Base-by-base conservation (phyloP, 2,797 vertebrate species). In the Neoniphon sammara region DNA sequence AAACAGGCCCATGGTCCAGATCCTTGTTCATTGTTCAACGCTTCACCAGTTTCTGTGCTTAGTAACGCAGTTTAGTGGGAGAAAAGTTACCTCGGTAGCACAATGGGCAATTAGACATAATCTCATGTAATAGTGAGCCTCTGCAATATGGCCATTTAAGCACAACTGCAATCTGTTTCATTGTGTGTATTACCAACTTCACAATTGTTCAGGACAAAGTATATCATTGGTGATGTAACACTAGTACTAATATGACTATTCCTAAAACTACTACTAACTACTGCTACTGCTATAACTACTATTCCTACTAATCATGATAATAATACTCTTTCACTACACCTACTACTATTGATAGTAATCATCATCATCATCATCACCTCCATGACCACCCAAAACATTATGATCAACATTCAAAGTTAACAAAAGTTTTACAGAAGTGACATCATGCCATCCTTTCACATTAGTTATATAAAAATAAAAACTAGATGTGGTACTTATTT, bases 1-100 rank as follows among this genome's bases (percentile, higher is more conserved):
- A 92, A 90, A 86, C 89, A 91, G 75, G 87, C 83, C 83, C 78
- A 58, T 80, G 79, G 55, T 85, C 72, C 71, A 66, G 44, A 68
- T 82, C 82, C 89, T 90, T 90, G 91, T 89, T 75, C 77, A 91
- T 92, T 93, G 90, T 92, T 34, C 31, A 3, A 8, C 5, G 74
- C 46, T 42, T 73, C 23, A 23, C 23, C 4, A 64, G 82, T 83
- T 73, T 75, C 78, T 87, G 69, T 86, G 90, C 87, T 84, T 83
- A 90, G 85, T 73, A 78, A 75, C 83, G 85, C 83, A 87, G 75
- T 89, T 91, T 82, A 23, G 76, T 47, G 62, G 75, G 34, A 67
- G 60, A 84, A 82, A 79, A 82, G n/a, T 54, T 1, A 31, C n/a
- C 36, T 55, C 9, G 20, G 36, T 10, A 23, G 21, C 65, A 3